Percentiles rank a stretch among this genome's conserved stretches.
phyloP scores from a whole-genome alignment of 2,888 invertebrate genomes.

The Schizaphis graminum region DNA sequence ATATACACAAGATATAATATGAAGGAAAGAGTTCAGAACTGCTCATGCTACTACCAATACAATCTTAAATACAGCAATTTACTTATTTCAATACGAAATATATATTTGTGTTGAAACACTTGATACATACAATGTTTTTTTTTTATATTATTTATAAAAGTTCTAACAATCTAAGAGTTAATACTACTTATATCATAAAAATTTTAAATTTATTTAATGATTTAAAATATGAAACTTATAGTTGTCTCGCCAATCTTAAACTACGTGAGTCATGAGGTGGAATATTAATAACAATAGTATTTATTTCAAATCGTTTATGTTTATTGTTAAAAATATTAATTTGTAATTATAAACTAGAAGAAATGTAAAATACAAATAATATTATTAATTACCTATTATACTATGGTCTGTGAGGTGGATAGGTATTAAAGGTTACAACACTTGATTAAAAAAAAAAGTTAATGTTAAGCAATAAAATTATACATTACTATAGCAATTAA shows the following conservation, averaged over 20 bases:
- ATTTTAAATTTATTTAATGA: background rate
- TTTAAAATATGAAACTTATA: background rate
- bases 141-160: too few relatives aligned
- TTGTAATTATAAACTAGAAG: background rate
- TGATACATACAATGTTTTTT: background rate
- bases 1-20: too few relatives aligned
- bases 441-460: background rate
- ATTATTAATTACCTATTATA: background rate
- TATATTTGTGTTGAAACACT: background rate
- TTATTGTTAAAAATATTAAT: background rate
- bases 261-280: background rate
- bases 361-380: background rate
- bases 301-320: background rate
- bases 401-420: background rate
- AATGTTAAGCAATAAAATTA: background rate
- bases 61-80: background rate
- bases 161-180: background rate
- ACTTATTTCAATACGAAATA: background rate
- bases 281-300: background rate
- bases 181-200: background rate
- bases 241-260: too few relatives aligned
- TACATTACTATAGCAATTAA: background rate
- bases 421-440: background rate
- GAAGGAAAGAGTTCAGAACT: too few relatives aligned
- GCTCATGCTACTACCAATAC: background rate